These are phyloP conservation scores for Nematostella vectensis DNA, from an alignment of 92 coral and sea anemone species.

Conservation along the genomic window DNA sequence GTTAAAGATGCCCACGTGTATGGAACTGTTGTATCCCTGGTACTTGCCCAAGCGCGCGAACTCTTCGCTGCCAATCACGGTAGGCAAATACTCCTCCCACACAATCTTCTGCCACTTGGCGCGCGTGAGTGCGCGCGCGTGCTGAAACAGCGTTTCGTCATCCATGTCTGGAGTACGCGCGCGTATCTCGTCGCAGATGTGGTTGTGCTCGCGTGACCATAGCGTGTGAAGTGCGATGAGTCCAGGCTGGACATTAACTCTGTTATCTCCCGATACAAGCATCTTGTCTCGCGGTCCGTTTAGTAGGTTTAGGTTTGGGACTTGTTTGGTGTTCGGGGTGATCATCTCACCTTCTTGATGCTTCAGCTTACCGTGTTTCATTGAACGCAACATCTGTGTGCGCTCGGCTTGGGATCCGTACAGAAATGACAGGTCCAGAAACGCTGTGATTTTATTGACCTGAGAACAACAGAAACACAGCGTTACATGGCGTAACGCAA, in stretches of 20 bases:
- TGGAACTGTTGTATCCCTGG: conserved; percentile 70
- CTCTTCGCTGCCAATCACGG: conserved; percentile 79
- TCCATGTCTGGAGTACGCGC: conserved; percentile 60
- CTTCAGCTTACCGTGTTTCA: conserved; percentile 71
- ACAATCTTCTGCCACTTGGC: conserved; percentile 94
- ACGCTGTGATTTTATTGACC: conserved; percentile 96
- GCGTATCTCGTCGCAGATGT: conserved; percentile 83
- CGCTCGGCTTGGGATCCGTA: conserved; percentile 87
- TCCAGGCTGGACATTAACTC: conserved; percentile 99
- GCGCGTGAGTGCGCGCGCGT: conserved; percentile 86
- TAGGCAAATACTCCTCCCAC: conserved; percentile 95
- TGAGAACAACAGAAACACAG: conserved; percentile 17
- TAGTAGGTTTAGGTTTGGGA: conserved; percentile 88
- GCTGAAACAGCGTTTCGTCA: conserved; percentile 88
- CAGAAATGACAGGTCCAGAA: conserved; percentile 78
- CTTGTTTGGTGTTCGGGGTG: conserved; percentile 69
- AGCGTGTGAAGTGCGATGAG: conserved; percentile 88
- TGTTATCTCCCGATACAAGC: conserved; percentile 95
- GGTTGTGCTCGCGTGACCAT: conserved; percentile 95
- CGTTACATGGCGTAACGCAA: too few species aligned
- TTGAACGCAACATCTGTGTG: conserved; percentile 53
- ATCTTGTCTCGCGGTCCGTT: conserved; percentile 94
- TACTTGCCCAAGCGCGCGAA: conserved; percentile 55
- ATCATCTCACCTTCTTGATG: conserved; percentile 57
- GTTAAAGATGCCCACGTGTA: conserved; percentile 89